These are phyloP conservation scores for Diachrysia chrysitis DNA, from an alignment of 2,888 invertebrate species.

Conservation along the genomic window DNA sequence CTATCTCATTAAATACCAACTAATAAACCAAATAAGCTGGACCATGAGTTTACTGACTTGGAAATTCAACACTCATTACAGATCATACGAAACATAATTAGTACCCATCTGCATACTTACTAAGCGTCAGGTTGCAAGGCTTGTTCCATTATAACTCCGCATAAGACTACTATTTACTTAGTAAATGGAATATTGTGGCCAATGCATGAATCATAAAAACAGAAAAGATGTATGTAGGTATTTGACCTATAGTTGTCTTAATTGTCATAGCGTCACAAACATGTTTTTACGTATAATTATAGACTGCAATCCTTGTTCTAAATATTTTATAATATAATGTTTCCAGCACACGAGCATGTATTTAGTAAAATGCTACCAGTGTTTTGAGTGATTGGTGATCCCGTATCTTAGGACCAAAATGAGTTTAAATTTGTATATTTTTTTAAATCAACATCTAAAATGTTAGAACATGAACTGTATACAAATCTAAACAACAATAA, in stretches of 20 bases:
- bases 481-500: no score
- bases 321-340: constrained; percentile 35
- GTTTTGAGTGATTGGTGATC: not conserved
- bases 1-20: no score
- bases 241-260: constrained; percentile 44
- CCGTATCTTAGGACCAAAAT: not conserved
- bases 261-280: constrained; percentile 19
- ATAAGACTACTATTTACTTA: not conserved
- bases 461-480: no score
- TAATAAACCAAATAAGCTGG: not conserved
- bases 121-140: constrained; percentile 22
- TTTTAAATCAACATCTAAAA: no score
- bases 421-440: not conserved
- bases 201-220: constrained; percentile 43
- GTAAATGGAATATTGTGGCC: constrained; percentile 33
- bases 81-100: constrained; percentile 31
- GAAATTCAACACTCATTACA: constrained; percentile 16
- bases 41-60: constrained; percentile 2
- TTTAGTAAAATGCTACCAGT: no score
- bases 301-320: no score
- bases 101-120: constrained; percentile 11
- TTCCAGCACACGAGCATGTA: constrained; percentile 17
- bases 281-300: no score
- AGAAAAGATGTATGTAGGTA: constrained; percentile 26
- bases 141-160: constrained; percentile 20